Base-by-base conservation (phyloP, 2,888 invertebrate species). In the Punctoribates punctum region DNA sequence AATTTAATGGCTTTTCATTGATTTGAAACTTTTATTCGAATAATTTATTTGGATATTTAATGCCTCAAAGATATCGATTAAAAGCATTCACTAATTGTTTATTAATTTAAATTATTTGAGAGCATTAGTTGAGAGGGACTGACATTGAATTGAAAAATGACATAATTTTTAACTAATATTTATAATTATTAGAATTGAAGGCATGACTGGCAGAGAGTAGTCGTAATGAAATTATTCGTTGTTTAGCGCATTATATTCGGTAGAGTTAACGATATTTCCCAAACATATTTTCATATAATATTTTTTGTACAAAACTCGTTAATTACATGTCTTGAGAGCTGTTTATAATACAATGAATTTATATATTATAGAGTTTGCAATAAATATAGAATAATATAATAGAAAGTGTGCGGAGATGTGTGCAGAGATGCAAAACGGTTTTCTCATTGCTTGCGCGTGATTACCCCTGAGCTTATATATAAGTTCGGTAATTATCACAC, bases 391-490 rank as follows among this genome's bases (percentile, higher is more conserved):
- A 29, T 60, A 27, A 60, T 70, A 70, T 70, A 70, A 70, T 70
- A 70, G 70, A 70, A 70, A 70, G 38, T 67, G 34, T 67, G 29
- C 17, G 42, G 11, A 38, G 29, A 38, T 27, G 29, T 11, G 17
- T 17, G 70, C 70, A 65, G 29, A 65, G 65, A 65, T 65, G 65
- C 65, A 65, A 65, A 65, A 65, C 65, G 65, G n/a, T 65, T 65
- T 65, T 34, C 65, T 70, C 46, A 70, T 70, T 42, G 70, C 70
- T 70, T 70, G 11, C 46, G 70, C 70, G 25, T 70, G 70, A 70
- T 70, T 70, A 70, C 70, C 70, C 70, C 46, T 70, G 42, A 70
- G 70, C 70, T 70, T 70, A 70, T 70, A 70, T 70, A 70, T 70
- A 38, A 70, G 70, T 46, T 46, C 11, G 42, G 42, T 70, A 70